Base-by-base conservation (phyloP, 1,140 invertebrate genomes). In the Neocloeon triangulifer region DNA sequence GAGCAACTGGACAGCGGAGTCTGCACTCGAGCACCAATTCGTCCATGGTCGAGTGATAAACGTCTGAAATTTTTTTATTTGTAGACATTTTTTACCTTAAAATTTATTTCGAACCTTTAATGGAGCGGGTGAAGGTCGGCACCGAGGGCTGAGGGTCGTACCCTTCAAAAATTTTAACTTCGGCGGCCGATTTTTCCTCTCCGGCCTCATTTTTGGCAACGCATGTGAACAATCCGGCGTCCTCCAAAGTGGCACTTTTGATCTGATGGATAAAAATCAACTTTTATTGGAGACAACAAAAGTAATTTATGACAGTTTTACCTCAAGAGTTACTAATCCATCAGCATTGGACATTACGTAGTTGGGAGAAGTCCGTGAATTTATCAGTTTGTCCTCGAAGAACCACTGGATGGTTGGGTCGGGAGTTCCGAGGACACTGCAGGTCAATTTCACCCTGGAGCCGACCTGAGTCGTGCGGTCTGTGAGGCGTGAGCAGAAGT, bases 321-420 rank as follows among this genome's bases (percentile, higher is more conserved):
- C 66, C 52, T 86, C 76, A 33, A 91, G 51, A 14, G 64, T 72
- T 14, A 73, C 68, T 25, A 80, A 58, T 5, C 77, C 77, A 43
- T 73, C 68, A 2, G 58, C 47, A 34, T 57, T 64, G 34, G 58
- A 58, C 0, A 55, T 66, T 39, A 53, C 57, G 44, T 64, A 72
- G 34, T 64, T n/a, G n/a, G n/a, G n/a, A n/a, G n/a, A n/a, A n/a
- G 1, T 30, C 34, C 23, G 30, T 12, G 13, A 9, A 19, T 37
- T 45, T 14, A 51, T 32, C n/a, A 62, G 52, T 25, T 62, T 48
- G 5, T 71, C 69, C 47, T 86, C 73, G 47, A 77, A 86, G 12
- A 70, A 70, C 82, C 84, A 94, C 38, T 70, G 66, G 3, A 92
- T 58, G 27, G 61, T 61, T 1, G 81, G 76, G 40, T 80, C 75